These are phyloP conservation scores for Micromesistius poutassou DNA, from an alignment of 2,797 vertebrate species.

Conservation along the genomic window DNA sequence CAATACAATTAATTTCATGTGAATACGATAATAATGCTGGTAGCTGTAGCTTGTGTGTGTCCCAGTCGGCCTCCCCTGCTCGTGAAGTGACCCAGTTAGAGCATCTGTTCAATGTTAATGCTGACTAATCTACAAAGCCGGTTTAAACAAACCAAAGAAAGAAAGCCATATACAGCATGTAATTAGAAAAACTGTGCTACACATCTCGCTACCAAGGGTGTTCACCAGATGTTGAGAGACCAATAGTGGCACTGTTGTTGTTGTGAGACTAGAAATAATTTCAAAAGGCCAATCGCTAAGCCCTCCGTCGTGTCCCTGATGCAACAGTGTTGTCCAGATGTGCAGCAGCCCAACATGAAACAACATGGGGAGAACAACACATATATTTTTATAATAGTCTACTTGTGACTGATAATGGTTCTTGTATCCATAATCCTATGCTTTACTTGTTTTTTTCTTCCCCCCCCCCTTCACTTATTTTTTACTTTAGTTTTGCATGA, in stretches of 20 bases:
- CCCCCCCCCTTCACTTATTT: slow-evolving; percentile 19
- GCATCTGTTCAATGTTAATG: slow-evolving; percentile 5
- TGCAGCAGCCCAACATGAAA: background rate
- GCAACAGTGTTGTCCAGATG: background rate
- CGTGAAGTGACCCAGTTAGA: background rate
- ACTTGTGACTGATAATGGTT: background rate
- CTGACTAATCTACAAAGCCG: slow-evolving; percentile 24
- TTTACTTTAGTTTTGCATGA: slow-evolving; percentile 27
- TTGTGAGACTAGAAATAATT: slow-evolving; percentile 15
- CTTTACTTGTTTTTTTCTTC: background rate
- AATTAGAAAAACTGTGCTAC: slow-evolving; percentile 27
- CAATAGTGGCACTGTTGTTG: slow-evolving; percentile 28
- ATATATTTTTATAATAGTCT: background rate
- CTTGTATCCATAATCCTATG: background rate
- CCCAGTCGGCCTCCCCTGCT: too few relatives aligned
- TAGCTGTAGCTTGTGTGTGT: background rate
- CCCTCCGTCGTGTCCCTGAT: too few relatives aligned
- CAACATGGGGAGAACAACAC: background rate
- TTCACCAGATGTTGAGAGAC: slow-evolving; percentile 20
- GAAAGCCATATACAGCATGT: slow-evolving; percentile 68
- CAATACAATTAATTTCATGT: slow-evolving; percentile 42
- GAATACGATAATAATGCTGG: background rate
- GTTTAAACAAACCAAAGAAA: slow-evolving; percentile 70
- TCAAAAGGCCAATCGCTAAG: too few relatives aligned
- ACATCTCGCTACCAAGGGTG: slow-evolving; percentile 28